Evolutionary conservation across 2,888 invertebrate genomes (phyloP), one percentile per base, ranked within the genome.

Genomic region (Oxyteleia sp.): DNA sequence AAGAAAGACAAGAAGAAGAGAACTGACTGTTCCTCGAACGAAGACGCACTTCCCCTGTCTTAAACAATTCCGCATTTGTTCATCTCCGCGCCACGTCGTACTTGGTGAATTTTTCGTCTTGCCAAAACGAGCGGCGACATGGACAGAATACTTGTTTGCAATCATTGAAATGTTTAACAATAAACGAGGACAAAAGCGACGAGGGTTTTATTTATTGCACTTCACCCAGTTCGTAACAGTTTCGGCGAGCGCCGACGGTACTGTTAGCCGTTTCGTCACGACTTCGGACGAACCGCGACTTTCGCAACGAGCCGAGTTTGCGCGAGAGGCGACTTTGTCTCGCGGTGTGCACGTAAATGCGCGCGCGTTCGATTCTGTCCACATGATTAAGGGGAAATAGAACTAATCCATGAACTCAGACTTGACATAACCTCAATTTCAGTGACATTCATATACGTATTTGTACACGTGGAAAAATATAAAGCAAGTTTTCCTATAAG

Each of bases 251-350:
- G 47, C 55, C 45, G 57, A 41, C 15, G 29, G 41, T 61, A 72
- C 61, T 72, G 72, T 72, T 72, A 61, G 11, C 13, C 26, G 64
- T 57, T 69, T 74, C 74, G 64, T 64, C 74, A 74, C 74, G 51
- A 74, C 29, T 29, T 43, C 32, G 63, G 72, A 61, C 72, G 51
- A 61, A 41, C 61, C 43, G 26, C 23, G 53, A 53, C 51, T 74
- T 74, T 74, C 63, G 74, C 53, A 74, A 74, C 43, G 43, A 68
- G 43, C 29, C 43, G 74, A 61, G 74, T 63, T 63, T 69, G 51
- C 63, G 78, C 59, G 57, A n/a, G n/a, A n/a, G n/a, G n/a, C n/a
- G n/a, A n/a, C n/a, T n/a, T n/a, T n/a, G n/a, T n/a, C n/a, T n/a
- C n/a, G n/a, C n/a, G n/a, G n/a, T n/a, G n/a, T n/a, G n/a, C n/a